Evolutionary conservation across 2,888 invertebrate genomes (phyloP), one percentile per base, ranked within the genome.

Genomic region (Holacanthella duospinosa): DNA sequence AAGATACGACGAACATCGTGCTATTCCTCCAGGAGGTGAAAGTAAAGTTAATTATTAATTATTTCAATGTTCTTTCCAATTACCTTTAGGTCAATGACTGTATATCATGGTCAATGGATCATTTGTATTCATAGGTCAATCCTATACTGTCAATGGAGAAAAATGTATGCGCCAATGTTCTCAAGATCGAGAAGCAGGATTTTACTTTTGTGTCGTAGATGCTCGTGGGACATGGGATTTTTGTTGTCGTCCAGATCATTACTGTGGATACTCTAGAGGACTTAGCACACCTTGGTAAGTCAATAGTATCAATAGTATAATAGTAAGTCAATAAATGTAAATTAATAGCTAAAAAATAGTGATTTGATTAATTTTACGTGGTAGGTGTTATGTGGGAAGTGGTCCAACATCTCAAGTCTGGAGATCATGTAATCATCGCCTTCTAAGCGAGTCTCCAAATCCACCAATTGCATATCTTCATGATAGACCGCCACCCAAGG

Each of bases 341-440:
- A 6, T 9, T 25, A 9, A 16, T 21, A 29, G 21, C 29, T 16
- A 59, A 59, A 43, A 26, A n/a, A n/a, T n/a, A n/a, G n/a, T n/a
- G n/a, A n/a, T n/a, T n/a, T n/a, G n/a, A n/a, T n/a, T n/a, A n/a
- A 29, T 48, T 61, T 62, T 36, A 4, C 26, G 63, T 63, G 53
- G n/a, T n/a, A 89, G 89, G 89, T 91, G 91, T 74, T 88, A 88
- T 76, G 91, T 91, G 4, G 91, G 91, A 19, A 83, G 85, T 2
- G 81, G 66, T 4, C 67, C 82, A 1, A 80, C 82, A n/a, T 71
- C 68, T 12, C 87, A 88, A 63, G 90, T 91, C 76, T 91, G 91
- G 91, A 81, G 91, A 9, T 89, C 89, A 6, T 91, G 91, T 77
- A 90, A 86, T 72, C 89, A 90, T 72, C 84, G 85, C 55, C 90